phyloP scores from a whole-genome alignment of 2,888 invertebrate species.

The Keiferia lycopersicella region DNA sequence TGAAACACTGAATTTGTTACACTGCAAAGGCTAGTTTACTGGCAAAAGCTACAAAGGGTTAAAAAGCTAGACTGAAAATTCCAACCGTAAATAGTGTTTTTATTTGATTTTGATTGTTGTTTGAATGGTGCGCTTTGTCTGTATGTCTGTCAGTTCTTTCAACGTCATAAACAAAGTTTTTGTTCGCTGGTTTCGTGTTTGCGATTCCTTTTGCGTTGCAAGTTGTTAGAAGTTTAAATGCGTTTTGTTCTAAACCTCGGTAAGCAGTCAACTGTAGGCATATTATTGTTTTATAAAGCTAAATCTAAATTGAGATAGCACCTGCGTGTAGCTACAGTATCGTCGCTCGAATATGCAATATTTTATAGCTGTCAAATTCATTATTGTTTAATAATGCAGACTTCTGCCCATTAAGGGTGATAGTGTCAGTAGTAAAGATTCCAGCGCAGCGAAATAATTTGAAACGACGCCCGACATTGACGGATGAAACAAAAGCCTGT shows the following conservation, averaged over 20 bases:
- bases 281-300: too few species aligned
- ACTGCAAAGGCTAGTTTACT: neutral
- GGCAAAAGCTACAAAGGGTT: neutral
- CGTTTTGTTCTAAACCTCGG: neutral
- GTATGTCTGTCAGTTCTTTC: slow-evolving; percentile 1
- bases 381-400: too few species aligned
- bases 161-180: neutral
- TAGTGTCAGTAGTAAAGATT: too few species aligned
- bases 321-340: too few species aligned
- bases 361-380: too few species aligned
- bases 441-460: too few species aligned
- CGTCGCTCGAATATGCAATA: too few species aligned
- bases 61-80: neutral
- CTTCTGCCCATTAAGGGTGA: too few species aligned
- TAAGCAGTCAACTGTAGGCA: too few species aligned
- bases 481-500: too few species aligned
- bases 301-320: too few species aligned
- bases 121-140: slow-evolving; percentile 2
- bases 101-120: slow-evolving; percentile 8
- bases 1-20: slow-evolving; percentile 21
- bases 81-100: slow-evolving; percentile 6
- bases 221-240: neutral
- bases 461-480: too few species aligned
- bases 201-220: neutral
- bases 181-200: neutral